These are phyloP conservation scores for Halictus quadricinctus DNA, from an alignment of 2,888 invertebrate species.

Conservation along the genomic window DNA sequence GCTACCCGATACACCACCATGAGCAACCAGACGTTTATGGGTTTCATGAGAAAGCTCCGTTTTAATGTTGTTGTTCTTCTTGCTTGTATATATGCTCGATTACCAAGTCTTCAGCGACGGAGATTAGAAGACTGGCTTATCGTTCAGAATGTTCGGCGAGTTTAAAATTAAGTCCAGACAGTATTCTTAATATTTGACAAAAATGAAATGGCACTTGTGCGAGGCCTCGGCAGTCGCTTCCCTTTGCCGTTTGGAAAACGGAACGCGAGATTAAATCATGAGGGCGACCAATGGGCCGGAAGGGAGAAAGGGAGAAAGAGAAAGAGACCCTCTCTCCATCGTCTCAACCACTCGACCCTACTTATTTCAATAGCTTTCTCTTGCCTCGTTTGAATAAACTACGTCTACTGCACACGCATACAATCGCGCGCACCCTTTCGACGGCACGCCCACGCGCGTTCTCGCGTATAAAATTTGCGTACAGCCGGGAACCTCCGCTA, in stretches of 20 bases:
- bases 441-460: slow-evolving; percentile 24
- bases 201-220: slow-evolving; percentile 67
- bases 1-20: neutral
- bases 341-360: slow-evolving; percentile 78
- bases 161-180: slow-evolving; percentile 39
- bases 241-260: slow-evolving; percentile 72
- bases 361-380: slow-evolving; percentile 81
- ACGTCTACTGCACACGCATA: slow-evolving; percentile 52
- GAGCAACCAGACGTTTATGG: neutral
- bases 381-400: slow-evolving; percentile 79
- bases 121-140: neutral
- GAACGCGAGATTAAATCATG: slow-evolving; percentile 79
- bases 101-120: neutral
- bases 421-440: slow-evolving; percentile 35
- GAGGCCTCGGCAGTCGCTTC: slow-evolving; percentile 65
- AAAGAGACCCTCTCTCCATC: slow-evolving; percentile 59
- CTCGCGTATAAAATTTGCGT: slow-evolving; percentile 44
- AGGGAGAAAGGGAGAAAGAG: slow-evolving; percentile 57
- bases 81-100: neutral
- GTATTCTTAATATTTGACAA: slow-evolving; percentile 61
- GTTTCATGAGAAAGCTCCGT: neutral
- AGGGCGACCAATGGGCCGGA: slow-evolving; percentile 79
- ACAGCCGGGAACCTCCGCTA: neutral
- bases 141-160: too few species aligned
- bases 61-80: neutral